Percentiles rank a stretch among this genome's conserved stretches.
Conservation (phyloP, 2,113 vertebrate species). For the Corynorhinus townsendii region DNA sequence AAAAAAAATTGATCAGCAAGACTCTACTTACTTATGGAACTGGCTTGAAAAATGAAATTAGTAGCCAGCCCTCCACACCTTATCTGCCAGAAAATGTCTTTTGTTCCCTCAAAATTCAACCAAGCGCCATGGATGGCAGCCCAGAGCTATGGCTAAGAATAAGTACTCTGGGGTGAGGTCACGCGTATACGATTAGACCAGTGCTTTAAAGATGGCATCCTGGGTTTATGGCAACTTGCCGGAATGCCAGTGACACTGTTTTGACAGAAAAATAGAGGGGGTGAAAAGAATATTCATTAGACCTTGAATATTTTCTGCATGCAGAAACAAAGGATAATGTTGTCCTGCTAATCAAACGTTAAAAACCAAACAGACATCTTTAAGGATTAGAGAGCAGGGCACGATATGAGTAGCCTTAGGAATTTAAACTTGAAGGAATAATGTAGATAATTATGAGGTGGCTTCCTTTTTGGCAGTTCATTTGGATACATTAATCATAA, state of each 20-base stretch:
- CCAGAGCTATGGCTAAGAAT: neutral
- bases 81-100: neutral
- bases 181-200: neutral
- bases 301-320: neutral
- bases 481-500: constrained; percentile 68
- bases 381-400: neutral
- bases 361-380: constrained; percentile 17
- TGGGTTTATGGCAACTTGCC: neutral
- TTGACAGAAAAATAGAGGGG: neutral
- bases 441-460: constrained; percentile 34
- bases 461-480: constrained; percentile 50
- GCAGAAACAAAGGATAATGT: neutral
- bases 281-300: neutral
- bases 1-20: neutral
- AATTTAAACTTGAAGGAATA: constrained; percentile 37
- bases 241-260: neutral
- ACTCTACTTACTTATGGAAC: neutral
- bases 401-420: constrained; percentile 25
- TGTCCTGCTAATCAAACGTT: constrained; percentile 11
- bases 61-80: neutral
- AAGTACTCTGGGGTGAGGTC: neutral
- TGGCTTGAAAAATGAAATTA: neutral
- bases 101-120: neutral
- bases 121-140: neutral
- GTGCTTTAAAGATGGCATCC: neutral